Conservation (phyloP, 2,888 invertebrate species). For the Nematopogon swammerdamellus region DNA sequence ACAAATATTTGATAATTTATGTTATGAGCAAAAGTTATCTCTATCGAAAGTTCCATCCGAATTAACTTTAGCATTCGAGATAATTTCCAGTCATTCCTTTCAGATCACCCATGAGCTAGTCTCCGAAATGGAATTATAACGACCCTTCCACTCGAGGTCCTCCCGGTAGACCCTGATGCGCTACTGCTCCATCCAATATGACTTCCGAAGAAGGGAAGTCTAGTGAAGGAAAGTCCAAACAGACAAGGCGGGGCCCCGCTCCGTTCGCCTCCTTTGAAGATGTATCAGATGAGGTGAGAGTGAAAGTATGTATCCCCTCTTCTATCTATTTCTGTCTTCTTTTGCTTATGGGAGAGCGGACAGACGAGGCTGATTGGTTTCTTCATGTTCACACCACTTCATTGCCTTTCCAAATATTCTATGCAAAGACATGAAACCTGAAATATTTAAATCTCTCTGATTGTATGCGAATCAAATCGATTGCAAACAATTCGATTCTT, state of each 20-base stretch:
- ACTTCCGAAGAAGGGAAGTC: not conserved
- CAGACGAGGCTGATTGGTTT: slow-evolving; percentile 7
- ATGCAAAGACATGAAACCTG: no score
- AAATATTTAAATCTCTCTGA: no score
- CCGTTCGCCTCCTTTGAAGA: slow-evolving; percentile 94
- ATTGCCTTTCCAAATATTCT: no score
- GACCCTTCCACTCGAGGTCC: not conserved
- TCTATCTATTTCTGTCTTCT: slow-evolving; percentile 20
- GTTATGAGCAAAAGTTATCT: no score
- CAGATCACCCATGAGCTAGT: not conserved
- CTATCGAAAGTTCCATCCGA: no score
- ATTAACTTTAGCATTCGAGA: no score
- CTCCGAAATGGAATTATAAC: not conserved
- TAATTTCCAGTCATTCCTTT: not conserved
- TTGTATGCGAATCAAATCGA: no score
- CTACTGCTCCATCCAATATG: not conserved
- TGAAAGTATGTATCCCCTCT: slow-evolving; percentile 53
- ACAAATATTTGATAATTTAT: no score
- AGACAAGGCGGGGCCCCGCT: slow-evolving; percentile 86
- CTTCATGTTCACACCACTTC: slow-evolving; percentile 8
- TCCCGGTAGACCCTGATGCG: not conserved
- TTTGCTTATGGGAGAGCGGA: no score
- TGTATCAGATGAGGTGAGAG: slow-evolving; percentile 76
- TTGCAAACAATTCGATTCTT: no score
- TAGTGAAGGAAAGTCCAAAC: slow-evolving; percentile 22